A percentile compares a stretch with the other conserved stretches of the same genome.
These are phyloP conservation scores for Teleogryllus oceanicus DNA, from an alignment of 2,888 invertebrate species.

Conservation along the genomic window DNA sequence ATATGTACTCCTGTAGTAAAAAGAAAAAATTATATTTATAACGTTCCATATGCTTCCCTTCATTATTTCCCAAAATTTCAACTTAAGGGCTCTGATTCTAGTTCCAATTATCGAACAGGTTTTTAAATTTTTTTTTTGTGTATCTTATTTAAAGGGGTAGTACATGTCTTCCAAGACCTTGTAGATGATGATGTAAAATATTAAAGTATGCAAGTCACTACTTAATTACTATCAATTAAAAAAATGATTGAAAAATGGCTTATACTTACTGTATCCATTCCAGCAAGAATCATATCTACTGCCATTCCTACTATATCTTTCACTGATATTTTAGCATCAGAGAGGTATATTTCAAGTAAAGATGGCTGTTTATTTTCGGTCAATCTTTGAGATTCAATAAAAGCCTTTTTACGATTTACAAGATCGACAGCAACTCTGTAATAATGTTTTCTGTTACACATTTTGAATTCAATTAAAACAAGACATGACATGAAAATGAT, in stretches of 20 bases:
- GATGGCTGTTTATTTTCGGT: constrained; percentile 47
- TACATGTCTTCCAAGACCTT: no score
- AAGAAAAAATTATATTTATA: no score
- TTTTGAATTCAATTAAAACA: background rate
- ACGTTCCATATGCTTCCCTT: no score
- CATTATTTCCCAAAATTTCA: no score
- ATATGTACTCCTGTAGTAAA: no score
- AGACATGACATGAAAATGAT: background rate
- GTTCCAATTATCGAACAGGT: no score
- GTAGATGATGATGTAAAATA: no score
- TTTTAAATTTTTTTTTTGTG: no score
- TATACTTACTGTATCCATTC: constrained; percentile 73
- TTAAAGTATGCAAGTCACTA: no score
- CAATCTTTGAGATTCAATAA: constrained; percentile 22
- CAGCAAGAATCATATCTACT: constrained; percentile 79
- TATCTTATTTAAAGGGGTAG: no score
- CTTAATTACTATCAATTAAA: no score
- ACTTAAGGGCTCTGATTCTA: no score
- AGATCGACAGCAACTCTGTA: constrained; percentile 64
- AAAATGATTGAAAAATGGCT: background rate
- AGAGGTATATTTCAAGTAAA: constrained; percentile 65
- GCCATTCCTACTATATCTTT: constrained; percentile 81
- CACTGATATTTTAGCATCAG: constrained; percentile 64
- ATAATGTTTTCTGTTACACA: constrained; percentile 30
- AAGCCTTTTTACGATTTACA: constrained; percentile 44